Evolutionary conservation across 2,797 vertebrate species (phyloP).

Genomic region (Ispidina picta): DNA sequence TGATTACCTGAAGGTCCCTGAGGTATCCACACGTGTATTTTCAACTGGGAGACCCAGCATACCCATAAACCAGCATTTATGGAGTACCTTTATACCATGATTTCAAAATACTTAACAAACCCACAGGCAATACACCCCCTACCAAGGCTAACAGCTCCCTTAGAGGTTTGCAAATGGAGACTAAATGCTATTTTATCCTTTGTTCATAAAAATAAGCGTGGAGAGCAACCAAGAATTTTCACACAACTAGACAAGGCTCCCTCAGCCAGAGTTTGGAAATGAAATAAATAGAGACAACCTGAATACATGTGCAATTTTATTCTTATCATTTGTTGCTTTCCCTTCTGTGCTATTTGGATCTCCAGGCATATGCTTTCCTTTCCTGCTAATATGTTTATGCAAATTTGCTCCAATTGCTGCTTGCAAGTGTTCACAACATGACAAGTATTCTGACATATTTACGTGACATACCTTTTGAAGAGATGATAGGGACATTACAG

Average conservation of each 20-base stretch:
- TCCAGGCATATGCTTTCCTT: not conserved
- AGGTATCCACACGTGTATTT: not conserved
- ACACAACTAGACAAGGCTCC: not conserved
- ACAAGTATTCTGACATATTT: slow-evolving; percentile 60
- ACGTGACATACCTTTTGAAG: slow-evolving; percentile 44
- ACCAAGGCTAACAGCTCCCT: not conserved
- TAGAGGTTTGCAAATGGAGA: not conserved
- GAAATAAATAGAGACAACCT: not conserved
- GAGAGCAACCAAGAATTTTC: not conserved
- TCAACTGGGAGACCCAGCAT: not conserved
- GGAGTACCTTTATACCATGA: not conserved
- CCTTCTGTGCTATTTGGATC: not conserved
- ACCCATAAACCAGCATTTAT: not conserved
- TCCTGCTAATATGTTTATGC: slow-evolving; percentile 37
- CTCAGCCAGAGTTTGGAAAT: not conserved
- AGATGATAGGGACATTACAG: slow-evolving; percentile 33
- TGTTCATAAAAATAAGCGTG: not conserved
- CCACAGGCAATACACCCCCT: not conserved
- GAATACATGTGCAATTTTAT: not conserved
- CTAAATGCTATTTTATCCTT: not conserved
- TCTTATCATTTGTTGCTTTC: not conserved
- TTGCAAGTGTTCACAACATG: slow-evolving; percentile 49
- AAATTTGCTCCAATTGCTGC: slow-evolving; percentile 60
- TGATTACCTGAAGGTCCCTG: not conserved
- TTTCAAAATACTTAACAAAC: not conserved